Evolutionary conservation across 2,888 invertebrate genomes (phyloP), one percentile per base, ranked within the genome.

Genomic region (Proisotoma minuta): DNA sequence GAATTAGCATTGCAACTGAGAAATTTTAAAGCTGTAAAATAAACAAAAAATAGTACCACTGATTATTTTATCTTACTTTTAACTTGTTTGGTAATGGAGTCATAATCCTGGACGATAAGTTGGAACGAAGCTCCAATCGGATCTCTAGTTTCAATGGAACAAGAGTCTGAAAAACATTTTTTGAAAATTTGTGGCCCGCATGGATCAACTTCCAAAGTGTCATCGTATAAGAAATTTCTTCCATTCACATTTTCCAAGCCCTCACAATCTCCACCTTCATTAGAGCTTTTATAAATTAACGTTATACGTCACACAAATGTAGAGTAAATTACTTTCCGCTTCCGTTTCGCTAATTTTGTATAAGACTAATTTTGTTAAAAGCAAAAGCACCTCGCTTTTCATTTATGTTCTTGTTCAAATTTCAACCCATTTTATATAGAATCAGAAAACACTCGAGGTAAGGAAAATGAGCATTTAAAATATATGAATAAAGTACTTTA

Each of bases 151-250:
- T 8, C 15, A 10, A 15, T 34, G 34, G 15, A 8, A 34, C 34
- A 34, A 34, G 8, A 8, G 15, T 34, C 34, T 10, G 34, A 34
- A 34, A 10, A 15, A 15, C 34, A 34, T 8, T 34, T 8, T 34
- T 34, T 34, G 34, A 34, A 34, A 15, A 34, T 34, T 15, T 34
- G 34, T 8, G 8, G 10, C 20, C 47, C 47, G n/a, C 52, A 52
- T 18, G 52, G 52, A 52, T 52, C 52, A 28, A 52, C 52, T 28
- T 52, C 52, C 3, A 52, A 52, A 4, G 28, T 8, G 3, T 52
- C 20, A 18, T 52, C 4, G 29, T 23, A 28, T 5, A 52, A 3
- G 3, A 52, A 27, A 18, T 52, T 52, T 20, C 29, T 3, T 18
- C 22, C 29, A 3, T 2, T 4, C 5, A 27, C 28, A 18, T 26